Conservation (phyloP, 2,113 vertebrate species). For the Ardeotis arabs region DNA sequence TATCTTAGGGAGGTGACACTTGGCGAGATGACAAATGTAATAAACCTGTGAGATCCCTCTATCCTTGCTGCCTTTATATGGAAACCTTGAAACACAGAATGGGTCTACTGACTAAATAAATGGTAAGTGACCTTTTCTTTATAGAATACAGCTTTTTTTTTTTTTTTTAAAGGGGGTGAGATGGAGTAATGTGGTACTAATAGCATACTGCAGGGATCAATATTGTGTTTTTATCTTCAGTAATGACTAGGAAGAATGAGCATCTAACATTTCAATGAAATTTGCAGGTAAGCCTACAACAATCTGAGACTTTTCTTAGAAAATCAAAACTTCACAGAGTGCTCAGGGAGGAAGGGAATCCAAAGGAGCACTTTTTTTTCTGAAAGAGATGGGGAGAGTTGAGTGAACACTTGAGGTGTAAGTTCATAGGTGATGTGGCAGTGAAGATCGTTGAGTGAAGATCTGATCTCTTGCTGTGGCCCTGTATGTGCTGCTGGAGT, state of each 20-base stretch:
- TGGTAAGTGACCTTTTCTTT: background rate
- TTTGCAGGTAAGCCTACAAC: background rate
- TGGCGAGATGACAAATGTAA: background rate
- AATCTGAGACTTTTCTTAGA: background rate
- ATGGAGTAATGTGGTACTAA: background rate
- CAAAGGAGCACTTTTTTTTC: background rate
- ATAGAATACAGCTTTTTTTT: fast-evolving
- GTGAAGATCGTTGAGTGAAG: background rate
- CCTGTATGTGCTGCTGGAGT: background rate
- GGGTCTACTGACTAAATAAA: background rate
- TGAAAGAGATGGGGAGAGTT: background rate
- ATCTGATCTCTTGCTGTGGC: background rate
- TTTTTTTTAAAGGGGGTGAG: background rate
- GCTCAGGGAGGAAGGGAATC: background rate
- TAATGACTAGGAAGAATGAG: background rate
- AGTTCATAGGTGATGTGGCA: background rate
- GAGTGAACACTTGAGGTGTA: fast-evolving
- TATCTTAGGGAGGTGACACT: background rate
- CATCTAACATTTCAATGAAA: background rate
- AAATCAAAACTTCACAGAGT: background rate
- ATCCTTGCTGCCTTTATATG: background rate
- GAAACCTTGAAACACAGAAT: background rate
- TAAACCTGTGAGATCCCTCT: background rate
- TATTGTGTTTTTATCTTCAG: background rate
- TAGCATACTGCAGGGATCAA: background rate